A percentile compares a stretch with the other conserved stretches of the same genome.
These are phyloP conservation scores for Phalanger gymnotis DNA, from an alignment of 2,797 vertebrate species.

Conservation along the genomic window DNA sequence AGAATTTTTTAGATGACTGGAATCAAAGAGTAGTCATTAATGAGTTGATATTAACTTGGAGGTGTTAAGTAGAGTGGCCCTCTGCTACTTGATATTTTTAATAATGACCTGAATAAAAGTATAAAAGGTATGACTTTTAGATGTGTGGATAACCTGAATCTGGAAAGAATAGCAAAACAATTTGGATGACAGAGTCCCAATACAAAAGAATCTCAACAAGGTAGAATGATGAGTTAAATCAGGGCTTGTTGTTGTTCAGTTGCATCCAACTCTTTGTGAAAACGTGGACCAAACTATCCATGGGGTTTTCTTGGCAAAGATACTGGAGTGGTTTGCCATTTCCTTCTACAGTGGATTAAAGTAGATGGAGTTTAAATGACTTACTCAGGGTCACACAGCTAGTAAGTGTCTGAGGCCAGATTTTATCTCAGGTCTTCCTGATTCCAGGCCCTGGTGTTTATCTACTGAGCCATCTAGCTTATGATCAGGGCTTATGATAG, in stretches of 20 bases:
- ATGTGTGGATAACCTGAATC: background rate
- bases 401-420: background rate
- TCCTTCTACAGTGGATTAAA: background rate
- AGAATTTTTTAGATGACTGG: background rate
- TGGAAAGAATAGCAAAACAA: background rate
- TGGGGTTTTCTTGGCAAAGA: background rate
- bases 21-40: background rate
- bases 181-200: background rate
- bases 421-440: background rate
- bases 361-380: background rate
- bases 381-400: background rate
- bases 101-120: background rate
- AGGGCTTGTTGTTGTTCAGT: background rate
- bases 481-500: background rate
- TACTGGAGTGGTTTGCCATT: background rate
- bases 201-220: background rate
- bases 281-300: background rate
- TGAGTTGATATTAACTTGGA: background rate
- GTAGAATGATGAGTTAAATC: background rate
- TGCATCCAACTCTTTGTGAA: background rate
- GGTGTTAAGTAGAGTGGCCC: background rate
- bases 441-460: background rate
- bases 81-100: background rate
- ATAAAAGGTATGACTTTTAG: background rate
- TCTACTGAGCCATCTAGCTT: no score